phyloP scores from a whole-genome alignment of 2,797 vertebrate genomes.

The Amblyraja radiata region DNA sequence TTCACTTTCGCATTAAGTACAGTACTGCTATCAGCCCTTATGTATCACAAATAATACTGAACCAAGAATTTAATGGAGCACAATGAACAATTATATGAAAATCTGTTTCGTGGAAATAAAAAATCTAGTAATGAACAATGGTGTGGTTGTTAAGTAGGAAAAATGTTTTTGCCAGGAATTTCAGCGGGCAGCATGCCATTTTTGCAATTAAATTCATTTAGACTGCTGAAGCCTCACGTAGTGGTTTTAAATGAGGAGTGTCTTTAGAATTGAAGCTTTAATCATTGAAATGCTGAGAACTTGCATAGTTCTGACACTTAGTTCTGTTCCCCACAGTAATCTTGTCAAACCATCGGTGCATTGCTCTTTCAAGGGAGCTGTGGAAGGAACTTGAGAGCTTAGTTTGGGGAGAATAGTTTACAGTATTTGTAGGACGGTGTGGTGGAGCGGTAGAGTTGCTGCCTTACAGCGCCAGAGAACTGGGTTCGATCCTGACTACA shows the following conservation, averaged over 20 bases:
- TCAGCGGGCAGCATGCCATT: neutral
- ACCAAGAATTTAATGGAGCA: neutral
- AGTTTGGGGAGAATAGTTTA: neutral
- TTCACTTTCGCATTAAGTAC: neutral
- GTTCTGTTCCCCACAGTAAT: neutral
- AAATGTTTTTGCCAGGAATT: neutral
- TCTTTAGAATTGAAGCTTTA: neutral
- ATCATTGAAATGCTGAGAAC: neutral
- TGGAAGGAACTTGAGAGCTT: neutral
- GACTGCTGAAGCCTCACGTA: neutral
- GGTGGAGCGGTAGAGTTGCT: no score
- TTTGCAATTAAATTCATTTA: slow-evolving; percentile 4
- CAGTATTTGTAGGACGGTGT: no score
- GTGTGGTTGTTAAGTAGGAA: neutral
- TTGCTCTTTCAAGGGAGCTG: neutral
- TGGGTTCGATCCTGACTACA: no score
- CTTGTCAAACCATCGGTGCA: neutral
- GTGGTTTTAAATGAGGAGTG: neutral
- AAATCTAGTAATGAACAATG: neutral
- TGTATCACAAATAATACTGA: neutral
- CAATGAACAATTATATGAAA: neutral
- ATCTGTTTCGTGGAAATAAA: neutral
- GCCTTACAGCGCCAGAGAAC: no score
- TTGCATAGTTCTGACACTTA: neutral
- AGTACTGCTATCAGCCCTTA: neutral